These are phyloP conservation scores for Rana temporaria DNA, from an alignment of 2,113 vertebrate genomes.

Conservation along the genomic window DNA sequence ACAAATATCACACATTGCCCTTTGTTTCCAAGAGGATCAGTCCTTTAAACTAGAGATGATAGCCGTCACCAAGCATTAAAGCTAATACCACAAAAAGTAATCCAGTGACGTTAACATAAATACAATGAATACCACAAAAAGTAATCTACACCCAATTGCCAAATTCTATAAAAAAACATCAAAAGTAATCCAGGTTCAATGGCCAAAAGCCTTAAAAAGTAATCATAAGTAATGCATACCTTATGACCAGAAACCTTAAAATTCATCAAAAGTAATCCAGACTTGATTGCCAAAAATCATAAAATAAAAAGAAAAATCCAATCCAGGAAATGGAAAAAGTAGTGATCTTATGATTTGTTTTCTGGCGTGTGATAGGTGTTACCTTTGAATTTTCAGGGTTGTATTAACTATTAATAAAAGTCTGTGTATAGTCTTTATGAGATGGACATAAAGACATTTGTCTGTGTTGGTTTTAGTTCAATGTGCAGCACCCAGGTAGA, in stretches of 20 bases:
- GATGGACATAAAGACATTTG: no score
- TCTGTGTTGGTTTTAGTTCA: no score
- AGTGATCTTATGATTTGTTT: conserved; percentile 5
- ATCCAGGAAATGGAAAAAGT: conserved; percentile 41
- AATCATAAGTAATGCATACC: conserved; percentile 45
- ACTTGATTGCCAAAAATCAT: conserved; percentile 47
- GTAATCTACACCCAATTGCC: conserved; percentile 45
- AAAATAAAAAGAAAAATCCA: conserved; percentile 37
- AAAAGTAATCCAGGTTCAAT: conserved; percentile 49
- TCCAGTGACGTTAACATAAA: conserved; percentile 39
- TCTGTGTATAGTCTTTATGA: background rate
- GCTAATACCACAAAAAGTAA: conserved; percentile 38
- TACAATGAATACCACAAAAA: conserved; percentile 46
- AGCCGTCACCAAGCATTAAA: conserved; percentile 36
- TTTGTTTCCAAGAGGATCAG: background rate
- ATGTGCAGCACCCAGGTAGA: no score
- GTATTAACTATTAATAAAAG: conserved; percentile 12
- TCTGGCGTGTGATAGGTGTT: conserved; percentile 26
- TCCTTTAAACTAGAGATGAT: background rate
- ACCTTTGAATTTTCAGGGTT: background rate
- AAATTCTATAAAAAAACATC: conserved; percentile 44
- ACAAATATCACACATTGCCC: background rate
- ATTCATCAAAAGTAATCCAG: conserved; percentile 43
- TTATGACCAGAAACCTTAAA: conserved; percentile 40
- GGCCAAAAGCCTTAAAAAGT: conserved; percentile 49